Evolutionary conservation across 2,797 vertebrate species (phyloP), one percentile per base, ranked within the genome.

Genomic region (Hephaestus fuliginosus): DNA sequence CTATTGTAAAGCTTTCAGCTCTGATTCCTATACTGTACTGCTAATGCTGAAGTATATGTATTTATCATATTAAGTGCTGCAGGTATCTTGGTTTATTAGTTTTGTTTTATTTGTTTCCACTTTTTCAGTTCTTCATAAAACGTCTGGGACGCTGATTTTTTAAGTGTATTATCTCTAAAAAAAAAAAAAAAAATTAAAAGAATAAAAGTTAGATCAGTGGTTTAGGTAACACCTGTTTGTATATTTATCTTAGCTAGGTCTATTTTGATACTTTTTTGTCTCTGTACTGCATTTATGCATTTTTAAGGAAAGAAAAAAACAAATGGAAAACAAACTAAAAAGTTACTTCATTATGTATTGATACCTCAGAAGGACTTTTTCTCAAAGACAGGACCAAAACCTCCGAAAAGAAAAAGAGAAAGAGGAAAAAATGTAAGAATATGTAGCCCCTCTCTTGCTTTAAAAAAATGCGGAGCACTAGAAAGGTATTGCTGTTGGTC

Each of bases 231-330:
- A 95, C 94, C 94, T 95, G 96, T 96, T 96, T 96, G 96, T 96
- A 96, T 96, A 96, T 96, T 96, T 96, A 96, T 96, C 96, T 96
- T 96, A 96, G 96, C 94, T 96, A 96, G 96, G 94, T 95, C 95
- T 96, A 96, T 96, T 96, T 96, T 96, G 96, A 96, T 96, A 96
- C 95, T 94, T 96, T 96, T 96, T 95, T 95, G 95, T 96, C 95
- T 96, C 96, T 95, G 95, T 96, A 95, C 94, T 95, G 95, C 95
- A 95, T 95, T 96, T 96, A 95, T 96, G 95, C 95, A 95, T 96
- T 96, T 96, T 96, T 96, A 96, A 95, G 94, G 95, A 95, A 95
- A 95, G 93, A 94, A 93, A 94, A 88, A 93, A 90, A 89, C 91
- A 89, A 94, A 92, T 88, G 89, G 93, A 94, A 94, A 93, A 94